Base-by-base conservation (phyloP, 1,140 invertebrate species). In the Ceratitis capitata region DNA sequence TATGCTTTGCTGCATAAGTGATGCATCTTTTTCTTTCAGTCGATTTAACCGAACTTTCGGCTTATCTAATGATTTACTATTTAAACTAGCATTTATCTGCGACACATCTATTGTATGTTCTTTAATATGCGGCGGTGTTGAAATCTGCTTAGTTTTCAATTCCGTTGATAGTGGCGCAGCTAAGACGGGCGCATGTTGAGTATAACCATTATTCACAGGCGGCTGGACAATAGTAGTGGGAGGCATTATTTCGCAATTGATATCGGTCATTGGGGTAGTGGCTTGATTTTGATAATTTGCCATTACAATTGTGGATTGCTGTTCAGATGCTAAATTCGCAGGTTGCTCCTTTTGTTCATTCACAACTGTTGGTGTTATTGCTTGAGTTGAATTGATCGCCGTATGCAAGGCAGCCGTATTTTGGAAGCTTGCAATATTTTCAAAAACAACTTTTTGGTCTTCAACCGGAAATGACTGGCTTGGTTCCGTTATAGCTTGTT, bases 1-100 rank as follows among this genome's bases (percentile, higher is more conserved):
- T 86, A 95, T 88, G 90, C 93, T 95, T 87, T 93, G 93, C 86
- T 95, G 94, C 93, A 95, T 95, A 29, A 94, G 89, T 51, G 86
- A 88, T 83, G 87, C 94, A 89, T 95, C 95, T 82, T 94, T 93
- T 42, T 92, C 87, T 26, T 93, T 94, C 88, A 95, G 91, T 88
- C 94, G 94, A 87, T 94, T 94, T 84, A 95, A 94, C 89, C 90
- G 88, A 87, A 91, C 87, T 85, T 89, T 88, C 58, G 90, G 88
- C 85, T 92, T 87, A 88, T 89, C 84, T 90, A 92, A 88, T 12
- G 69, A 35, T 78, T 78, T 78, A 45, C 69, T 78, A 10, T 9
- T 23, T 9, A 9, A 19, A 23, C 12, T 6, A 7, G 69, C 16
- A 42, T 78, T 78, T 6, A 39, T 42, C 39, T 78, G 5, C 16